phyloP scores from a whole-genome alignment of 2,113 vertebrate species.

The Eleginops maclovinus region DNA sequence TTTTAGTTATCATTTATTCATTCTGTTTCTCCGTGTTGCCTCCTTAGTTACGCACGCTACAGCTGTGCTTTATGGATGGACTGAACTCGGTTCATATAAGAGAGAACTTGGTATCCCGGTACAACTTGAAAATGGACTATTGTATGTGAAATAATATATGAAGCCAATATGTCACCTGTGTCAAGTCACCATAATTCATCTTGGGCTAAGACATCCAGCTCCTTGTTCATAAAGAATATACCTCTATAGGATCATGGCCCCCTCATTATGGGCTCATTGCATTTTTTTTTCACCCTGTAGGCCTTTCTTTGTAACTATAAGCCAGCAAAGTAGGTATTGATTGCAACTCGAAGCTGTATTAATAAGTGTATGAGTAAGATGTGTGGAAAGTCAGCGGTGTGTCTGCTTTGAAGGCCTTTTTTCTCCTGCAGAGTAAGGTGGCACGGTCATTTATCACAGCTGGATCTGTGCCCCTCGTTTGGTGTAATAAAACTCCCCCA shows the following conservation, averaged over 20 bases:
- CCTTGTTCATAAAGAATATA: constrained; percentile 73
- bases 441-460: constrained; percentile 98
- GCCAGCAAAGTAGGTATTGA: constrained; percentile 81
- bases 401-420: constrained; percentile 78
- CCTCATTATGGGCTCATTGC: constrained; percentile 69
- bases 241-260: constrained; percentile 52
- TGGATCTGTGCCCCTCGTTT: constrained; percentile 98
- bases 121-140: constrained; percentile 75
- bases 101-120: constrained; percentile 56
- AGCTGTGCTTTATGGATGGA: constrained; percentile 62
- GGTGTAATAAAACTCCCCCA: constrained; percentile 99
- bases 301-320: constrained; percentile 76
- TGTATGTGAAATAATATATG: constrained; percentile 80
- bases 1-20: not conserved
- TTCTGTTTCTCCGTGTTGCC: constrained; percentile 16
- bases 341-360: constrained; percentile 80
- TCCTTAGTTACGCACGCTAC: not conserved
- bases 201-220: constrained; percentile 65
- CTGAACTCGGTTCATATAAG: constrained; percentile 50
- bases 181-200: constrained; percentile 78
- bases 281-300: constrained; percentile 65
- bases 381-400: constrained; percentile 74
- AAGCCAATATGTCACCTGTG: constrained; percentile 80
- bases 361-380: constrained; percentile 79
- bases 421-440: constrained; percentile 87